These are phyloP conservation scores for Mongoloraphidia duomilia DNA, from an alignment of 2,888 invertebrate species.

Conservation along the genomic window DNA sequence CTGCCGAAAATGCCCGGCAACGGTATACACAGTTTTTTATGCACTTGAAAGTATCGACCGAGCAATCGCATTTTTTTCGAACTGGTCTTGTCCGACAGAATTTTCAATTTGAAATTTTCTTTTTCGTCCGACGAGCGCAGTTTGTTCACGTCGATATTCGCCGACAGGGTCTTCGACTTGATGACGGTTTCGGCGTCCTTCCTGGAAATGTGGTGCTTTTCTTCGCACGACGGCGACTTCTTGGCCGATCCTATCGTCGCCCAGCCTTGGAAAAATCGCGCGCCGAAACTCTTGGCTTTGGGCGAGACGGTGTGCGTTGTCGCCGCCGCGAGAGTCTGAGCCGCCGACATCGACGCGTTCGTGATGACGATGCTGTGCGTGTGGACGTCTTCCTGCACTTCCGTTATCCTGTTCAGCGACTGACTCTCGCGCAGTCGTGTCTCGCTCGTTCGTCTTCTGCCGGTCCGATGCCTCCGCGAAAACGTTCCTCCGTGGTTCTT, in stretches of 20 bases:
- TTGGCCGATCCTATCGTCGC: slow-evolving; percentile 14
- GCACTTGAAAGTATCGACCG: slow-evolving; percentile 53
- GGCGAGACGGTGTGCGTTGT: slow-evolving; percentile 22
- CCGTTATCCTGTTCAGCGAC: slow-evolving; percentile 71
- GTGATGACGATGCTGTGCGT: slow-evolving; percentile 24
- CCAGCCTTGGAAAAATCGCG: slow-evolving; percentile 35
- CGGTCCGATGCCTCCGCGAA: slow-evolving; percentile 36
- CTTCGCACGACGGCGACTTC: slow-evolving; percentile 21
- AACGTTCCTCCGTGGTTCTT: slow-evolving; percentile 27
- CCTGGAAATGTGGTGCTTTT: slow-evolving; percentile 18
- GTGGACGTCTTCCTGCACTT: slow-evolving; percentile 60
- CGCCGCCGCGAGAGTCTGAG: slow-evolving; percentile 20
- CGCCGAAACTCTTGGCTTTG: slow-evolving; percentile 35
- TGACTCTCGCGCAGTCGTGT: slow-evolving; percentile 64
- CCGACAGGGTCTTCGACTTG: slow-evolving; percentile 13
- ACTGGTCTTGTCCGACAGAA: slow-evolving; percentile 22
- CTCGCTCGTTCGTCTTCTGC: slow-evolving; percentile 43
- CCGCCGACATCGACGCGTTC: slow-evolving; percentile 23
- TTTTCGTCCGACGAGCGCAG: slow-evolving; percentile 16
- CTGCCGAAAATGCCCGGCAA: slow-evolving; percentile 39
- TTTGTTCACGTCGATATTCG: slow-evolving; percentile 8
- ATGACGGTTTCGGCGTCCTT: slow-evolving; percentile 14
- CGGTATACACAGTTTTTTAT: slow-evolving; percentile 47
- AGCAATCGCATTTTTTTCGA: slow-evolving; percentile 44
- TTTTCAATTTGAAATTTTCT: slow-evolving; percentile 20